Conservation (phyloP, 2,888 invertebrate species). For the Molorchus minor region DNA sequence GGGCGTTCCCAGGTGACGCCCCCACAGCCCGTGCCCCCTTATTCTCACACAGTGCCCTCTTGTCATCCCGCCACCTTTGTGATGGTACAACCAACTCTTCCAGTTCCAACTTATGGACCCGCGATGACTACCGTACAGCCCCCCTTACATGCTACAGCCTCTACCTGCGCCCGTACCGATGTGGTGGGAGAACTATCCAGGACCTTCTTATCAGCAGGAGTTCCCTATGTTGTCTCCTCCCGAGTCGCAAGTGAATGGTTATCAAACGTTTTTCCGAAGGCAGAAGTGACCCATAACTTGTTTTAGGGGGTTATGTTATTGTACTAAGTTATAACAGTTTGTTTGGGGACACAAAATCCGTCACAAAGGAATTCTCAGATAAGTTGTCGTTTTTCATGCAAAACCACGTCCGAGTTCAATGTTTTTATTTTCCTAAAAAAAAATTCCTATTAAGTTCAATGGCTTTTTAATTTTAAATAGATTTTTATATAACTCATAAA, state of each 20-base stretch:
- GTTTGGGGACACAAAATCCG: background rate
- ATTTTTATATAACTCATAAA: too few species aligned
- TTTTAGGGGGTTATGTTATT: conserved; percentile 47
- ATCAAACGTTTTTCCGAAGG: conserved; percentile 57
- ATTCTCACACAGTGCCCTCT: conserved; percentile 37
- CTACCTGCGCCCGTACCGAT: conserved; percentile 50
- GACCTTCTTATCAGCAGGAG: conserved; percentile 55
- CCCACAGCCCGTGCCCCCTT: conserved; percentile 45
- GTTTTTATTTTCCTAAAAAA: too few species aligned
- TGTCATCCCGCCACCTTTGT: conserved; percentile 50
- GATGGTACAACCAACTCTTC: conserved; percentile 59
- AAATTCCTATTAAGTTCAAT: too few species aligned
- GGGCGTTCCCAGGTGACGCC: conserved; percentile 60
- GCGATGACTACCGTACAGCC: conserved; percentile 41
- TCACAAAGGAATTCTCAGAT: background rate
- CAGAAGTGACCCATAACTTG: conserved; percentile 57
- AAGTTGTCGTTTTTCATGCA: background rate
- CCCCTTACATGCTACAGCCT: conserved; percentile 50
- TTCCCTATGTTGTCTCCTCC: conserved; percentile 51
- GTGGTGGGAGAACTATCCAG: conserved; percentile 58
- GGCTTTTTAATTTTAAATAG: too few species aligned
- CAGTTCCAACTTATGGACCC: conserved; percentile 37
- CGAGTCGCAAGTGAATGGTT: conserved; percentile 46
- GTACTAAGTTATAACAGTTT: conserved; percentile 44
- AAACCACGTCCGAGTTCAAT: background rate